phyloP scores from a whole-genome alignment of 2,888 invertebrate genomes.

The Drosophila multiciliata region DNA sequence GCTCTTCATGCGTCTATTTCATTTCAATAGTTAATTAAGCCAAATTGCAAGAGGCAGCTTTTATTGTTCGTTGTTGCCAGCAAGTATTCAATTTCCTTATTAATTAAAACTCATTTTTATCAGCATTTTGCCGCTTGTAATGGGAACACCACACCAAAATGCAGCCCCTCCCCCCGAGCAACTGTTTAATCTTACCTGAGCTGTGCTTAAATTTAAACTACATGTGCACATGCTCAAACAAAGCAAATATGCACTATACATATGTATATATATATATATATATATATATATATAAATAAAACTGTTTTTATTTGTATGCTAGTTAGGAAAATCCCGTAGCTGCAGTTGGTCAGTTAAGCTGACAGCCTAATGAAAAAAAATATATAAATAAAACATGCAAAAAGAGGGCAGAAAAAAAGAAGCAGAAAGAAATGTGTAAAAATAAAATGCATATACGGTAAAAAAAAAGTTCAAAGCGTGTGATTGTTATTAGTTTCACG shows the following conservation, averaged over 20 bases:
- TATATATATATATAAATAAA: not conserved
- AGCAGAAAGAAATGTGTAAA: conserved; percentile 7
- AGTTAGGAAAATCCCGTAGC: conserved; percentile 11
- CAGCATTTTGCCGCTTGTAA: conserved; percentile 15
- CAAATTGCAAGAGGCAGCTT: not conserved
- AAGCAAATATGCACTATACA: conserved; percentile 2
- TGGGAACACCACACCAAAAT: conserved; percentile 1
- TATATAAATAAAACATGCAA: conserved; percentile 2
- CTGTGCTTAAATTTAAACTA: conserved; percentile 42
- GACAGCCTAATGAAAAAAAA: not conserved
- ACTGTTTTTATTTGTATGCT: not conserved
- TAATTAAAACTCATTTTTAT: conserved; percentile 59
- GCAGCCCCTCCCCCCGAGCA: conserved; percentile 7
- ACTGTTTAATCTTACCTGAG: conserved; percentile 32
- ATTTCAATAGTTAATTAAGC: not conserved
- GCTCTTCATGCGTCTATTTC: not conserved
- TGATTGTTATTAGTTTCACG: conserved; percentile 20
- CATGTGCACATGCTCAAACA: not conserved
- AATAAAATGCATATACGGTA: not conserved
- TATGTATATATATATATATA: not conserved
- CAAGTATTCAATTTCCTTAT: conserved; percentile 23
- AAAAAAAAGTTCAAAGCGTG: conserved; percentile 28
- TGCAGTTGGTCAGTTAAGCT: conserved; percentile 5
- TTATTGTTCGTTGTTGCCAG: not conserved
- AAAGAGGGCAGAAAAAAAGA: conserved; percentile 4